Evolutionary conservation across 2,113 vertebrate species (phyloP).

Genomic region (Nematolebias whitei): DNA sequence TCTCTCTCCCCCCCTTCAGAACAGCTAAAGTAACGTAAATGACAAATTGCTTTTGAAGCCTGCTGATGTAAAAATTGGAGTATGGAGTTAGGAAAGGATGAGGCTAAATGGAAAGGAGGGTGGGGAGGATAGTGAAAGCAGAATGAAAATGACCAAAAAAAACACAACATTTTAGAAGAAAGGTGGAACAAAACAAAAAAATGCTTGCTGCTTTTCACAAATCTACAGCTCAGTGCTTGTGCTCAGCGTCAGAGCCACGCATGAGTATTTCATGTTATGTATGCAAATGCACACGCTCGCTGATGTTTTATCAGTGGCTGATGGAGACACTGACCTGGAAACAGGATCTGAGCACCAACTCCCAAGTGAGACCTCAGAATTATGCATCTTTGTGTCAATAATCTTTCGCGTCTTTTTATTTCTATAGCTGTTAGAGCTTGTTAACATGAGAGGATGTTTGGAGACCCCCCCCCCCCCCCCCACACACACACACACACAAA

Average conservation of each 20-base stretch:
- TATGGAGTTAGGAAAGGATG: conserved; percentile 11
- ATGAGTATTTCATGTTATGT: conserved; percentile 10
- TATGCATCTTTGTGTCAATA: background rate
- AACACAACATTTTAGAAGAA: background rate
- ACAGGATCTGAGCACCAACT: conserved; percentile 44
- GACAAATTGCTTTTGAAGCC: conserved; percentile 57
- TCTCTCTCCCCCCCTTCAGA: background rate
- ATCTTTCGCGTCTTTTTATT: background rate
- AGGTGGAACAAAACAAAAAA: too few species aligned
- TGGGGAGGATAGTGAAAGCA: background rate
- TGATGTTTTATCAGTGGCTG: conserved; percentile 30
- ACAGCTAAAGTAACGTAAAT: conserved; percentile 35
- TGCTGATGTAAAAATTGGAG: conserved; percentile 23
- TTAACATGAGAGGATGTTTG: background rate
- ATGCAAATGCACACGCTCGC: conserved; percentile 34
- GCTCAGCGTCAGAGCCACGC: conserved; percentile 10
- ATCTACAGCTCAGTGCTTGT: background rate
- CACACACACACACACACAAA: background rate
- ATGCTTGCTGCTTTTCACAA: background rate
- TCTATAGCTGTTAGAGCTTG: background rate
- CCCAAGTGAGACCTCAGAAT: conserved; percentile 19
- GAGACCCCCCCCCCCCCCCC: background rate
- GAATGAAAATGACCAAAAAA: background rate
- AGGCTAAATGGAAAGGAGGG: background rate
- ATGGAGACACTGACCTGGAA: conserved; percentile 58